Percentiles rank a stretch among this genome's conserved stretches.
These are phyloP conservation scores for Takifugu bimaculatus DNA, from an alignment of 2,113 vertebrate species.

Conservation along the genomic window DNA sequence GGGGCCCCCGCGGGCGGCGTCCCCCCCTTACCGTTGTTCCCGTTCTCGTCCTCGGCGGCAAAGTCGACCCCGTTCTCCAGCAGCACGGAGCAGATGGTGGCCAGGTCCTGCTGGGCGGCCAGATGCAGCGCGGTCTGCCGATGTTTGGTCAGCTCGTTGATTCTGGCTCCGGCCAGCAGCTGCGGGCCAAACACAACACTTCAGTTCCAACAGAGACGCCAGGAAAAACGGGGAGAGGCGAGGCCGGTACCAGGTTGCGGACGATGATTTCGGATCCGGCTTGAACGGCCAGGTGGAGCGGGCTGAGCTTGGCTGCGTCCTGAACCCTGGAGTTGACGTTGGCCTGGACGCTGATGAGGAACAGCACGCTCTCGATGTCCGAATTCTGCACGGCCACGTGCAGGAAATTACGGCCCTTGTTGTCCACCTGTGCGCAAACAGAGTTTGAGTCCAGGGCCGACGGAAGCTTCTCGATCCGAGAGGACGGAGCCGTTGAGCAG, in stretches of 20 bases:
- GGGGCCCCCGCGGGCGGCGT: no score
- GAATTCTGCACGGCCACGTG: slow-evolving; percentile 94
- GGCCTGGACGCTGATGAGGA: slow-evolving; percentile 96
- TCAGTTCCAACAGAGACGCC: neutral
- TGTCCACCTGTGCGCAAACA: slow-evolving; percentile 82
- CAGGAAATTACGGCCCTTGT: slow-evolving; percentile 96
- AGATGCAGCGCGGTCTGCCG: slow-evolving; percentile 95
- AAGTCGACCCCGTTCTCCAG: slow-evolving; percentile 94
- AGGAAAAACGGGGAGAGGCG: neutral
- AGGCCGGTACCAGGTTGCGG: slow-evolving; percentile 85
- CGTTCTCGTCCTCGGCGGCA: slow-evolving; percentile 92
- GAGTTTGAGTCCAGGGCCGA: neutral
- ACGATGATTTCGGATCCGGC: slow-evolving; percentile 97
- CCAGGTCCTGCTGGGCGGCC: slow-evolving; percentile 93
- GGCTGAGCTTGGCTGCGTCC: slow-evolving; percentile 92
- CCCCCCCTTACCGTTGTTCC: slow-evolving; percentile 85
- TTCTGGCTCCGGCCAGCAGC: slow-evolving; percentile 95
- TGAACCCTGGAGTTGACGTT: slow-evolving; percentile 96
- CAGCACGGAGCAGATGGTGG: slow-evolving; percentile 94
- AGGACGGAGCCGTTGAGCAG: neutral
- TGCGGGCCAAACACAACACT: slow-evolving; percentile 49
- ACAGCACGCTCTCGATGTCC: slow-evolving; percentile 96
- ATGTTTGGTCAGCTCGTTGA: slow-evolving; percentile 97
- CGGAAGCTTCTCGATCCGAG: neutral
- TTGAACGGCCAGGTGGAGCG: slow-evolving; percentile 93